phyloP scores from a whole-genome alignment of 2,113 vertebrate species.

The Neotoma lepida region DNA sequence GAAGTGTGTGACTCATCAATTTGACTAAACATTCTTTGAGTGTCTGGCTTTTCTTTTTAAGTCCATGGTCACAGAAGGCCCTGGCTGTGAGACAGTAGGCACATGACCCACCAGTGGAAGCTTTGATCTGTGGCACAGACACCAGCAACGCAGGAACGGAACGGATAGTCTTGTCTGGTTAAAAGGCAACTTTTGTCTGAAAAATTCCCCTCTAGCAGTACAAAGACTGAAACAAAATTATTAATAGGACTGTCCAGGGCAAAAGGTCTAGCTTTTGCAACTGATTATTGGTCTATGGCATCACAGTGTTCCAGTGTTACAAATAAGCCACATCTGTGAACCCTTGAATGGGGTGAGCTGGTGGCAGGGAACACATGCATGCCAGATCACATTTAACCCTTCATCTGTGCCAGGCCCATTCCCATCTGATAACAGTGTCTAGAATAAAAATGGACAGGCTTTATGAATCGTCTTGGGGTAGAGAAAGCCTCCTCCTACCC shows the following conservation, averaged over 20 bases:
- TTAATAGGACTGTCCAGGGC: neutral
- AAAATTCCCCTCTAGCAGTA: constrained; percentile 53
- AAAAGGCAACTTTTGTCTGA: constrained; percentile 67
- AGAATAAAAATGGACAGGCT: neutral
- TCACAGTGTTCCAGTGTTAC: neutral
- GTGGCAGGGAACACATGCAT: neutral
- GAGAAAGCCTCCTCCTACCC: neutral
- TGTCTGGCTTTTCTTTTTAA: constrained; percentile 25
- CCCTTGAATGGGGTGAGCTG: fast-evolving
- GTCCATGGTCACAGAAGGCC: neutral
- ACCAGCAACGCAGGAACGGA: neutral
- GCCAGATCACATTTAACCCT: neutral
- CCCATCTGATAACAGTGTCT: neutral
- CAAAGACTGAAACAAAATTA: constrained; percentile 41
- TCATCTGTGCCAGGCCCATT: neutral
- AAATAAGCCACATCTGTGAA: neutral
- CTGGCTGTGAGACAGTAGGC: neutral
- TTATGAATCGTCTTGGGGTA: neutral
- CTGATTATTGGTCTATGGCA: neutral
- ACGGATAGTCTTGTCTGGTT: constrained; percentile 1
- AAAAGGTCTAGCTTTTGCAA: neutral
- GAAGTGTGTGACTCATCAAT: neutral
- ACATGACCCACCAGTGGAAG: neutral
- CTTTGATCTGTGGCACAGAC: constrained; percentile 46
- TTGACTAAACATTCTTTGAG: neutral